phyloP scores from a whole-genome alignment of 2,888 invertebrate species.

The Clitarchus hookeri region DNA sequence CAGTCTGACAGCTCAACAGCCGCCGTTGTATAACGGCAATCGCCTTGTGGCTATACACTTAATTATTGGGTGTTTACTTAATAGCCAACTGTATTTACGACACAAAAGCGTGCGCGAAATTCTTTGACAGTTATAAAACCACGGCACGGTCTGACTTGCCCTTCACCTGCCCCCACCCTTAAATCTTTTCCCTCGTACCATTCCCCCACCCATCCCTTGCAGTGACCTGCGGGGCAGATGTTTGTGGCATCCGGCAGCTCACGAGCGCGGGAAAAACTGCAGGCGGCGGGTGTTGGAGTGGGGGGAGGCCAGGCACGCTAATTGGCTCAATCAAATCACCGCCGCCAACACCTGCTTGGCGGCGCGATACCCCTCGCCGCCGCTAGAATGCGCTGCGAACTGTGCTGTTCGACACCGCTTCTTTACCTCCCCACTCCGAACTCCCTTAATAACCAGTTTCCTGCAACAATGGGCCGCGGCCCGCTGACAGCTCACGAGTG shows the following conservation, averaged over 20 bases:
- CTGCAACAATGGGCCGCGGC: neutral
- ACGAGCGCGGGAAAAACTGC: neutral
- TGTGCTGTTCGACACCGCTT: neutral
- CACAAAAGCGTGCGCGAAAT: neutral
- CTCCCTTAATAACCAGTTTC: neutral
- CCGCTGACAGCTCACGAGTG: neutral
- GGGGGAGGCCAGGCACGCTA: neutral
- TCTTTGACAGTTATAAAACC: neutral
- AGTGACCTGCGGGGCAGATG: neutral
- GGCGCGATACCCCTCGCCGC: neutral
- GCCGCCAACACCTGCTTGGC: neutral
- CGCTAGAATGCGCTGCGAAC: neutral
- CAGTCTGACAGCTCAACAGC: too few relatives aligned
- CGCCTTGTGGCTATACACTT: too few relatives aligned
- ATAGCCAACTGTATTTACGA: too few relatives aligned
- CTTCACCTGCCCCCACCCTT: neutral
- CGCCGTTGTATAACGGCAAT: too few relatives aligned
- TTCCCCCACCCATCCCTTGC: neutral
- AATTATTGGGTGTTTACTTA: too few relatives aligned
- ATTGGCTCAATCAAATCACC: constrained; percentile 14
- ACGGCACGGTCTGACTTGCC: neutral
- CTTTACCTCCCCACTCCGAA: neutral
- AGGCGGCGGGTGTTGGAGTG: neutral
- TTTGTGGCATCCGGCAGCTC: neutral
- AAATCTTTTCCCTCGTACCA: neutral